A percentile compares a stretch with the other conserved stretches of the same genome.
Evolutionary conservation across 2,113 vertebrate species (phyloP).

Genomic region (Malurus elegans): DNA sequence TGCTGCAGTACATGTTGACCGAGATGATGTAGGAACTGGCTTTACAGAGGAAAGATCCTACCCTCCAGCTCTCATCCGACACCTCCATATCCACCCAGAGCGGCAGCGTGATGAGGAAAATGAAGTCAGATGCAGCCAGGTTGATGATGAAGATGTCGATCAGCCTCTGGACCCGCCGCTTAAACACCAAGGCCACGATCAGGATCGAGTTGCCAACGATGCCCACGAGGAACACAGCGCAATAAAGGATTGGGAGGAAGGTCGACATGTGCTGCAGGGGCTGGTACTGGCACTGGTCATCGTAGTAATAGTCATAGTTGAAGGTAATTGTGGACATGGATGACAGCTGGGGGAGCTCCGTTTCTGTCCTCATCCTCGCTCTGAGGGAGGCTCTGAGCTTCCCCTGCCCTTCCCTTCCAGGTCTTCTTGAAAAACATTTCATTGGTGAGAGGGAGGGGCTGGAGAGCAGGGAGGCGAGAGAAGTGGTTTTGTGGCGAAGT

Average conservation of each 20-base stretch:
- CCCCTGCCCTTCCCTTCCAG: background rate
- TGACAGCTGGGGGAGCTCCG: background rate
- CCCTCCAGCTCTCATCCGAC: slow-evolving; percentile 57
- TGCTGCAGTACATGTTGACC: slow-evolving; percentile 78
- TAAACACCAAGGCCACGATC: slow-evolving; percentile 63
- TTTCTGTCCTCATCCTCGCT: background rate
- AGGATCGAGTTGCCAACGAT: slow-evolving; percentile 68
- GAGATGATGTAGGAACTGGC: slow-evolving; percentile 76
- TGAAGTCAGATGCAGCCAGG: slow-evolving; percentile 75
- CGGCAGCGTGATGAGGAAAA: slow-evolving; percentile 76
- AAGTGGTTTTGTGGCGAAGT: background rate
- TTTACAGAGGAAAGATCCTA: slow-evolving; percentile 74
- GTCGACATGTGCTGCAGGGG: slow-evolving; percentile 6
- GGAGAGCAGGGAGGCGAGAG: background rate
- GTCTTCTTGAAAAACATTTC: background rate
- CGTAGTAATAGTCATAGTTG: background rate
- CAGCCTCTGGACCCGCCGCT: slow-evolving; percentile 57
- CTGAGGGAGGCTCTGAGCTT: background rate
- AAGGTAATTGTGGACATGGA: background rate
- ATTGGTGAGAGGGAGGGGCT: background rate
- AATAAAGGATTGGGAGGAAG: slow-evolving; percentile 68
- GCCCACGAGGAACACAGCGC: slow-evolving; percentile 69
- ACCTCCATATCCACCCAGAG: slow-evolving; percentile 77
- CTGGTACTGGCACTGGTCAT: slow-evolving; percentile 1
- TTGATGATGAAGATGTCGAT: slow-evolving; percentile 78